Percentiles rank a stretch among this genome's conserved stretches.
Conservation (phyloP, 2,797 vertebrate species). For the Scomberomorus guttatus region DNA sequence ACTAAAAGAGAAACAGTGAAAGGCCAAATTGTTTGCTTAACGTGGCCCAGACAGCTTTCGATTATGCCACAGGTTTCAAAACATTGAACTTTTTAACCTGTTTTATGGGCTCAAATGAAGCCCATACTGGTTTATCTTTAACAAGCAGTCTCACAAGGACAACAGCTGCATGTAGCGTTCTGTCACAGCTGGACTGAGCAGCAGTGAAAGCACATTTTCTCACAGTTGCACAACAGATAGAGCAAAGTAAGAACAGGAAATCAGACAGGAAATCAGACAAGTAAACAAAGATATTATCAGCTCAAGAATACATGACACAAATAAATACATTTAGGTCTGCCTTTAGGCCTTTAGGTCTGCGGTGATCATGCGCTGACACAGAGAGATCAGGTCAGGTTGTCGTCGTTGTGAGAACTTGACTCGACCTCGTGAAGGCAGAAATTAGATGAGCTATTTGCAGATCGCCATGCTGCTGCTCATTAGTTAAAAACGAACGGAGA, state of each 20-base stretch:
- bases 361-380: conserved; percentile 9
- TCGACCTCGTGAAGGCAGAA: conserved; percentile 41
- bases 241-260: background rate
- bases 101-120: background rate
- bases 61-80: conserved; percentile 16
- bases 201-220: background rate
- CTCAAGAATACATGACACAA: background rate
- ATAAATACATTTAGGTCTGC: too few species aligned
- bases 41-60: background rate
- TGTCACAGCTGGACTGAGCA: background rate
- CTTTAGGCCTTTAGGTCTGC: too few species aligned
- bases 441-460: conserved; percentile 66
- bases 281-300: background rate
- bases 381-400: conserved; percentile 2
- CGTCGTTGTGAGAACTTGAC: conserved; percentile 8
- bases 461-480: conserved; percentile 45
- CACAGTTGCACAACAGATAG: background rate
- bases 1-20: background rate
- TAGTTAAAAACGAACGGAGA: conserved; percentile 35
- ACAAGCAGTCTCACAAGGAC: background rate
- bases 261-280: background rate
- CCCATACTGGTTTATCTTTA: conserved; percentile 18
- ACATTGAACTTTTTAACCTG: background rate
- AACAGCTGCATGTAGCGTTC: background rate
- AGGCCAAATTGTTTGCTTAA: conserved; percentile 16